These are phyloP conservation scores for Lutjanus argentimaculatus DNA, from an alignment of 2,797 vertebrate species.

Conservation along the genomic window DNA sequence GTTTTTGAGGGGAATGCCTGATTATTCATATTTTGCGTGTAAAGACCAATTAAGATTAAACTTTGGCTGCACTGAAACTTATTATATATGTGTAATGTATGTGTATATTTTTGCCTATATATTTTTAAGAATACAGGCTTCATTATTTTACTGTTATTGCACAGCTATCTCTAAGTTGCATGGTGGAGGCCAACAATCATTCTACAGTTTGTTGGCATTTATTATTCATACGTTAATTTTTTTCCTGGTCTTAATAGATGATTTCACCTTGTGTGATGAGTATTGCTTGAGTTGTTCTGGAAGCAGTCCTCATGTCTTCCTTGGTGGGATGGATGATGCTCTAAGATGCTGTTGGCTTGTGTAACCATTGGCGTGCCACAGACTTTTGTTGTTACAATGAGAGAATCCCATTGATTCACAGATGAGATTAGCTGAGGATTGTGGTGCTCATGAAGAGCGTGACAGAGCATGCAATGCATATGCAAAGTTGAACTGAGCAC, in stretches of 20 bases:
- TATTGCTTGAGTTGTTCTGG: constrained; percentile 5
- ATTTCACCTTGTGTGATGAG: constrained; percentile 11
- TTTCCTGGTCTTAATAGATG: constrained; percentile 12
- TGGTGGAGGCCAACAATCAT: neutral
- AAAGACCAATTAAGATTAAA: neutral
- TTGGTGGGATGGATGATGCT: constrained; percentile 17
- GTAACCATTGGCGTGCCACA: constrained; percentile 16
- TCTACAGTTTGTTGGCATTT: constrained; percentile 5
- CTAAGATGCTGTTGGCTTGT: constrained; percentile 31
- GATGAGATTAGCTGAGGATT: constrained; percentile 52
- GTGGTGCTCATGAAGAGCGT: constrained; percentile 10
- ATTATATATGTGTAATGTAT: neutral
- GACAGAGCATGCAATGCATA: constrained; percentile 8
- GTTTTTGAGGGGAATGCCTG: neutral
- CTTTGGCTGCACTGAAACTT: neutral
- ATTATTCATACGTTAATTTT: constrained; percentile 13
- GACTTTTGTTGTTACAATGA: constrained; percentile 23
- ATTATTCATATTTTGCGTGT: too few species aligned
- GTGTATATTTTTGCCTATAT: too few species aligned
- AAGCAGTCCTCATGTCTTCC: constrained; percentile 22
- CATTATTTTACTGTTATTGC: neutral
- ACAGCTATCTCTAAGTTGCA: constrained; percentile 6
- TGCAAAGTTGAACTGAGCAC: constrained; percentile 20
- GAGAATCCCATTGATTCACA: constrained; percentile 43
- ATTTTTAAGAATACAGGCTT: neutral